These are phyloP conservation scores for Amiota communis DNA, from an alignment of 2,888 invertebrate genomes.

Conservation along the genomic window DNA sequence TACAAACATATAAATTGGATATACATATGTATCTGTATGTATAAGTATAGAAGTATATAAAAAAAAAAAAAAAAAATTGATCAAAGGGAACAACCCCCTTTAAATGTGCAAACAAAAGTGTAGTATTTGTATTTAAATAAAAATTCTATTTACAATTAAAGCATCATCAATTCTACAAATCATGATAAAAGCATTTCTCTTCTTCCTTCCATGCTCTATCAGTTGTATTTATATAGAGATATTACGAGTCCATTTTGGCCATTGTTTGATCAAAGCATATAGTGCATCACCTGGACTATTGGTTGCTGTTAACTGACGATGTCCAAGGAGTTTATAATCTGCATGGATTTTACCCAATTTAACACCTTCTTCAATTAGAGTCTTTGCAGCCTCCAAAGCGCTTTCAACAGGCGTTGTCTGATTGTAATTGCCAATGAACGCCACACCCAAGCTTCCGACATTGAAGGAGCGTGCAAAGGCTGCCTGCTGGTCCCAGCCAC, in stretches of 20 bases:
- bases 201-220: too few species aligned
- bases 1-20: slow-evolving; percentile 22
- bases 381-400: slow-evolving; percentile 76
- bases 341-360: slow-evolving; percentile 75
- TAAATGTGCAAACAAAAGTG: slow-evolving; percentile 53
- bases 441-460: slow-evolving; percentile 79
- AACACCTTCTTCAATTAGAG: slow-evolving; percentile 78
- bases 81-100: neutral
- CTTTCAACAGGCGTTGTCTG: slow-evolving; percentile 74
- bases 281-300: slow-evolving; percentile 81
- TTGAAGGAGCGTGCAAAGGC: slow-evolving; percentile 82
- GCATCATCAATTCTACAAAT: neutral
- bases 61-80: too few species aligned
- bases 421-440: slow-evolving; percentile 82
- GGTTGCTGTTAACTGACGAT: slow-evolving; percentile 79
- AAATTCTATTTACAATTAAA: slow-evolving; percentile 64
- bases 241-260: slow-evolving; percentile 77
- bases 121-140: slow-evolving; percentile 65
- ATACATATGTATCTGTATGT: neutral
- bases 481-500: slow-evolving; percentile 81
- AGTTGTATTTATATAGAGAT: slow-evolving; percentile 4
- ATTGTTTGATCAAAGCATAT: slow-evolving; percentile 77
- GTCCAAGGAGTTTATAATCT: slow-evolving; percentile 80
- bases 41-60: too few species aligned
- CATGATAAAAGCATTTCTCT: too few species aligned